phyloP scores from a whole-genome alignment of 2,888 invertebrate genomes.

The Artemia sinica region DNA sequence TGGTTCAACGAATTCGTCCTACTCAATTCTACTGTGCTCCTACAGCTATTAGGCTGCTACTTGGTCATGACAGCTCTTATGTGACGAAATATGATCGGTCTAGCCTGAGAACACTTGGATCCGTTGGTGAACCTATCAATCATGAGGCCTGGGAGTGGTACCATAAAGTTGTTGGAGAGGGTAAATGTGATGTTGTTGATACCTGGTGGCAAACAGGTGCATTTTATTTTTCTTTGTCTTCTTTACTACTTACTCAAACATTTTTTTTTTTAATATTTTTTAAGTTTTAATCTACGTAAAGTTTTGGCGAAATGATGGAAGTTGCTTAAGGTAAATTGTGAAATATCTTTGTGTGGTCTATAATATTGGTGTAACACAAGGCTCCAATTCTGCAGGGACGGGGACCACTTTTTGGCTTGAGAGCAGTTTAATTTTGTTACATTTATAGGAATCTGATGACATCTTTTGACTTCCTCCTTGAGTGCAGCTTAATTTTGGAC shows the following conservation, averaged over 20 bases:
- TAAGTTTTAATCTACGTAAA: neutral
- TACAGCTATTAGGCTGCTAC: slow-evolving; percentile 35
- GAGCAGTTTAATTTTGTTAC: too few relatives aligned
- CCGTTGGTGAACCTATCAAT: slow-evolving; percentile 38
- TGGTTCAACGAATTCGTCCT: slow-evolving; percentile 34
- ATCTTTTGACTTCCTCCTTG: too few relatives aligned
- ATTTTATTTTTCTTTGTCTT: neutral
- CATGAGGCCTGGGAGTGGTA: slow-evolving; percentile 38
- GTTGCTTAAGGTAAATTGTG: too few relatives aligned
- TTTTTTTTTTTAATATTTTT: neutral
- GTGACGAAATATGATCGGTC: slow-evolving; percentile 34
- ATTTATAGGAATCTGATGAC: too few relatives aligned
- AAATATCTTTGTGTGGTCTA: too few relatives aligned
- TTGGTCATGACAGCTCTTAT: slow-evolving; percentile 33
- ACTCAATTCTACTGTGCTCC: slow-evolving; percentile 38
- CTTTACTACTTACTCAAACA: neutral
- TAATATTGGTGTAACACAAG: too few relatives aligned
- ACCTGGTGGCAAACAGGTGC: slow-evolving; percentile 39
- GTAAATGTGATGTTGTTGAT: slow-evolving; percentile 34
- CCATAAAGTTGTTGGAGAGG: slow-evolving; percentile 33
- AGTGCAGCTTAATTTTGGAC: too few relatives aligned
- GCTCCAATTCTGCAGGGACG: too few relatives aligned
- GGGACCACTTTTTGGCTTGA: too few relatives aligned
- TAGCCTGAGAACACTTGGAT: slow-evolving; percentile 33
- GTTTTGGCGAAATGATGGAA: neutral